phyloP scores from a whole-genome alignment of 2,797 vertebrate genomes.

The Eleutherodactylus coqui region DNA sequence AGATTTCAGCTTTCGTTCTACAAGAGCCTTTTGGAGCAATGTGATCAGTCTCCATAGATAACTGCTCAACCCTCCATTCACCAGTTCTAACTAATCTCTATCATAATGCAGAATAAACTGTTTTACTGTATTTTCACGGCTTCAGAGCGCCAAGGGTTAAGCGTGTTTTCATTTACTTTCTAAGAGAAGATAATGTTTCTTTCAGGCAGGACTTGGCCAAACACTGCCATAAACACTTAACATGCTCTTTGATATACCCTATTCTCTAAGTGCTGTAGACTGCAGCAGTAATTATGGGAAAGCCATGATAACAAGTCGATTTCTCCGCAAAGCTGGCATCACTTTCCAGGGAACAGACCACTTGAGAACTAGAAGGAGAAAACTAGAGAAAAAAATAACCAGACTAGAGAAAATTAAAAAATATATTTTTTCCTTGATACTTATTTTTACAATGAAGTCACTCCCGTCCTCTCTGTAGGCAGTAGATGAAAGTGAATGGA shows the following conservation, averaged over 20 bases:
- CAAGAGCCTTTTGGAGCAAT: no score
- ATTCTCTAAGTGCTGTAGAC: conserved; percentile 72
- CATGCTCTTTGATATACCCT: conserved; percentile 71
- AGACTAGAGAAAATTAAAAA: conserved; percentile 29
- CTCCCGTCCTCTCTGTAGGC: background rate
- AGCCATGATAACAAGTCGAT: conserved; percentile 73
- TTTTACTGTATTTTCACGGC: background rate
- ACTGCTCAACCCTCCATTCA: background rate
- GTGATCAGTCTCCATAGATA: background rate
- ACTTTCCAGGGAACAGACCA: conserved; percentile 66
- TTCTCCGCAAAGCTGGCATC: conserved; percentile 68
- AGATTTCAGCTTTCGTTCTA: background rate
- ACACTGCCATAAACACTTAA: conserved; percentile 73
- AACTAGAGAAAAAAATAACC: conserved; percentile 42
- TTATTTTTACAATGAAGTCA: background rate
- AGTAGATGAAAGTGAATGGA: background rate
- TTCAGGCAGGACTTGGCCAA: conserved; percentile 72
- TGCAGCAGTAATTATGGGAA: conserved; percentile 76
- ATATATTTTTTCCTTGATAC: conserved; percentile 22
- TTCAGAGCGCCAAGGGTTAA: conserved; percentile 70
- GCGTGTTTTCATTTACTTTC: conserved; percentile 64
- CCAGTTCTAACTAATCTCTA: background rate
- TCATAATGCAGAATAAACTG: background rate
- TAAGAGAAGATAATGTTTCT: conserved; percentile 69
- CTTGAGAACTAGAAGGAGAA: conserved; percentile 65